These are phyloP conservation scores for Watsonalla cultraria DNA, from an alignment of 2,888 invertebrate species.

Conservation along the genomic window DNA sequence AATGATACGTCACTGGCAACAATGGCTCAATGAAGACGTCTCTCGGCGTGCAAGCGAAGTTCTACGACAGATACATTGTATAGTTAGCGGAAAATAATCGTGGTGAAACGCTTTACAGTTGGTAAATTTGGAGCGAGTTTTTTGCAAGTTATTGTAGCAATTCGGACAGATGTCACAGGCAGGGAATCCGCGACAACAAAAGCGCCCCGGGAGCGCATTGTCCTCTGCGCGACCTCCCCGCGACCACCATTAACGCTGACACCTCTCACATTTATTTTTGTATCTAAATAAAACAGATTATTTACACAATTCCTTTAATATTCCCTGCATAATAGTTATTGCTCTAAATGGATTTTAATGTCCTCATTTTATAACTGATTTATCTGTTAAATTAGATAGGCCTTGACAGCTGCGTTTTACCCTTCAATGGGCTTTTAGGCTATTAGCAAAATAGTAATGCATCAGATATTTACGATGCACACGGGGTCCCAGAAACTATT, in stretches of 20 bases:
- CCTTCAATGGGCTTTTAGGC: conserved; percentile 49
- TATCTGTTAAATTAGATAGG: conserved; percentile 44
- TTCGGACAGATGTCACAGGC: conserved; percentile 76
- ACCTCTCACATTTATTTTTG: conserved; percentile 67
- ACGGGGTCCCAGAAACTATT: conserved; percentile 51
- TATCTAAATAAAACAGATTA: conserved; percentile 69
- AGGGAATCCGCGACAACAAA: conserved; percentile 68
- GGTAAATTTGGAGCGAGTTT: conserved; percentile 67
- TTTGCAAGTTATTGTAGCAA: conserved; percentile 75
- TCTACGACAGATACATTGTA: conserved; percentile 45
- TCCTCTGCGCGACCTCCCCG: conserved; percentile 58
- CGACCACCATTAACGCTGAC: conserved; percentile 68
- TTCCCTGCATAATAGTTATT: conserved; percentile 64
- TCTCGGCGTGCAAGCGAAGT: conserved; percentile 33
- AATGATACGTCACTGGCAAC: conserved; percentile 66
- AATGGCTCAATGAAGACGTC: conserved; percentile 66
- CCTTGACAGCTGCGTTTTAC: conserved; percentile 66
- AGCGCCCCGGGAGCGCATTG: conserved; percentile 73
- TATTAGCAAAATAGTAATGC: conserved; percentile 69
- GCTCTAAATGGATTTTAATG: conserved; percentile 76
- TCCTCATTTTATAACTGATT: conserved; percentile 71
- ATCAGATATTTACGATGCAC: conserved; percentile 62
- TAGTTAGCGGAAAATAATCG: conserved; percentile 60
- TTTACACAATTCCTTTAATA: conserved; percentile 64
- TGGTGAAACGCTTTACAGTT: conserved; percentile 54